phyloP scores from a whole-genome alignment of 2,797 vertebrate species.

The Onychomys arenicola region DNA sequence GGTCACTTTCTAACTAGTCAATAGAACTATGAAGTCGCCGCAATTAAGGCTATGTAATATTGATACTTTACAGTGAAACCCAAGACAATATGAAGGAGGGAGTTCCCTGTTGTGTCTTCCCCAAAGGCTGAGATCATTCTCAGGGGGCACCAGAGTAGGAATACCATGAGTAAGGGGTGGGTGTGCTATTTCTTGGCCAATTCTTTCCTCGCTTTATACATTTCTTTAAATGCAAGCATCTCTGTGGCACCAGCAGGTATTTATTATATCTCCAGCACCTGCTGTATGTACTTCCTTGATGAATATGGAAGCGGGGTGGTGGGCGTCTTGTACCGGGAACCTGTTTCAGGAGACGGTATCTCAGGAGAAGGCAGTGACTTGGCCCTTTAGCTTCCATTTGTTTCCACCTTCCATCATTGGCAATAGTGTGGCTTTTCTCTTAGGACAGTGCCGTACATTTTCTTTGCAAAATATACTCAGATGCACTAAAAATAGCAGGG shows the following conservation, averaged over 20 bases:
- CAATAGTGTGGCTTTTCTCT: background rate
- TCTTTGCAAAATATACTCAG: background rate
- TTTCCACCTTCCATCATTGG: background rate
- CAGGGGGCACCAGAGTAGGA: background rate
- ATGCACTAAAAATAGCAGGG: background rate
- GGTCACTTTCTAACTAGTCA: accelerated
- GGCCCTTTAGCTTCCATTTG: background rate
- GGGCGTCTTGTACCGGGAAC: background rate
- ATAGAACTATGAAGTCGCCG: accelerated
- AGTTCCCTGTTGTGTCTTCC: background rate
- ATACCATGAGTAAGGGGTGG: no score
- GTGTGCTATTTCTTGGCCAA: accelerated
- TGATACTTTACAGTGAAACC: accelerated
- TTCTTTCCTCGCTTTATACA: background rate
- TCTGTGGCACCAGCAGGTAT: accelerated
- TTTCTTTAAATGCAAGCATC: background rate
- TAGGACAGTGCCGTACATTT: background rate
- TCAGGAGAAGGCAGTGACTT: background rate
- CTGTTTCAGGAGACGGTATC: background rate
- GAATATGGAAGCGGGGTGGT: background rate
- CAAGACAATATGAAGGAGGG: accelerated
- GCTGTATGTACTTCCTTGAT: background rate
- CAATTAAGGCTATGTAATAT: accelerated
- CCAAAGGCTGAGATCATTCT: background rate
- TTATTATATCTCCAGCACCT: background rate